Base-by-base conservation (phyloP, 2,113 vertebrate genomes). In the Anas platyrhynchos region DNA sequence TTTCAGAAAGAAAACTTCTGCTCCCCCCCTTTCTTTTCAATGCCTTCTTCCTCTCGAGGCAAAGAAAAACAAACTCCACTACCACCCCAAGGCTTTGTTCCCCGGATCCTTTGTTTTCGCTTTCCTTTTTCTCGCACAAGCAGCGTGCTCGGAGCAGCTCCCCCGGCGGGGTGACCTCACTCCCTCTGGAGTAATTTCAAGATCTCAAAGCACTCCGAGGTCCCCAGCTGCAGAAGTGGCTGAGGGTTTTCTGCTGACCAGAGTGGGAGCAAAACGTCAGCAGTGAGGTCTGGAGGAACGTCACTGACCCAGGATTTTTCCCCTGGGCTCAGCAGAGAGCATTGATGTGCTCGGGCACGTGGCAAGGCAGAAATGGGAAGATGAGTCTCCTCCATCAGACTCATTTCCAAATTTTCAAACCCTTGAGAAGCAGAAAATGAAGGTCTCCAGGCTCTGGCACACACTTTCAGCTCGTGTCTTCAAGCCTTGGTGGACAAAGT, bases 351-450 rank as follows among this genome's bases (percentile, higher is more conserved):
- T 74, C 2, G 7, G 65, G 56, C 55, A 41, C 2, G 32, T 0
- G 0, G 44, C 0, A 3, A 20, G 54, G 36, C 1, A 0, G 62
- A 44, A 48, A 48, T 48, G 46, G 46, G 46, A 22, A 48, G 6
- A 48, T 48, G 20, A 48, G 20, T 48, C 46, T 69, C 14, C 32
- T 38, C 54, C 82, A 21, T 29, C 13, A 54, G 36, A 5, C 23
- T 66, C 26, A 13, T 88, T 77, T 38, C 23, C 23, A 52, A 52
- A 50, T 78, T 92, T 89, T 43, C 31, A 82, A 92, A 84, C 32
- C 43, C 18, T 18, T 5, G 9, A 87, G n/a, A 18, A 91, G 73
- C 41, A 86, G 21, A 66, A 81, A 83, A 16, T 26, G 16, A 69
- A 36, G 23, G 4, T 34, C 4, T 9, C 20, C 9, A n/a, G 43